phyloP scores from a whole-genome alignment of 2,888 invertebrate species.

The Nasonia oneida region DNA sequence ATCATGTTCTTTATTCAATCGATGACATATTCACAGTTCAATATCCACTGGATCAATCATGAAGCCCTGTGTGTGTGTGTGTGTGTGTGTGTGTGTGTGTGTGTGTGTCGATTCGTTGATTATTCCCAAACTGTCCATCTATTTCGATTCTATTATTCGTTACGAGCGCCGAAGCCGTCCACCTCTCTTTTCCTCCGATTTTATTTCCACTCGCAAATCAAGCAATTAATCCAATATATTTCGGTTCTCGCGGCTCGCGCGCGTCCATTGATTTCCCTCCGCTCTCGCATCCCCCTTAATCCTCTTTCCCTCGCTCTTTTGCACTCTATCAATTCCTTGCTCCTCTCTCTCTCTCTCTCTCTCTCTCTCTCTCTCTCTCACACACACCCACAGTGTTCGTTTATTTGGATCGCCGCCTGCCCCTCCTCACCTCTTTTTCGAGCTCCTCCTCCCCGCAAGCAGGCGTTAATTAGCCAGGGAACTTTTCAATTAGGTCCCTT shows the following conservation, averaged over 20 bases:
- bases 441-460: neutral
- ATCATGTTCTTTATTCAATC: neutral
- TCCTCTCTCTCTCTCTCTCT: neutral
- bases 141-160: neutral
- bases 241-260: constrained; percentile 63
- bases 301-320: constrained; percentile 7
- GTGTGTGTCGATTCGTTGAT: neutral
- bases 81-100: no score
- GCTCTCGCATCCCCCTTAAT: neutral
- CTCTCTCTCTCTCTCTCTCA: neutral
- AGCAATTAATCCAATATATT: constrained; percentile 42
- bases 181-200: neutral
- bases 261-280: constrained; percentile 65
- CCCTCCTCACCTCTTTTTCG: neutral
- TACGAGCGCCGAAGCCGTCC: neutral
- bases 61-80: no score
- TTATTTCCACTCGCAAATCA: constrained; percentile 14
- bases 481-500: constrained; percentile 67
- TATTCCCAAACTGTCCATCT: constrained; percentile 1
- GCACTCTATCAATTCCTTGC: constrained; percentile 17
- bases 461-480: constrained; percentile 52
- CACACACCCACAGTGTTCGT: neutral
- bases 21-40: neutral
- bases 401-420: neutral
- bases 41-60: neutral